Base-by-base conservation (phyloP, 64 coral and sea anemone genomes). In the Acropora tenuis region DNA sequence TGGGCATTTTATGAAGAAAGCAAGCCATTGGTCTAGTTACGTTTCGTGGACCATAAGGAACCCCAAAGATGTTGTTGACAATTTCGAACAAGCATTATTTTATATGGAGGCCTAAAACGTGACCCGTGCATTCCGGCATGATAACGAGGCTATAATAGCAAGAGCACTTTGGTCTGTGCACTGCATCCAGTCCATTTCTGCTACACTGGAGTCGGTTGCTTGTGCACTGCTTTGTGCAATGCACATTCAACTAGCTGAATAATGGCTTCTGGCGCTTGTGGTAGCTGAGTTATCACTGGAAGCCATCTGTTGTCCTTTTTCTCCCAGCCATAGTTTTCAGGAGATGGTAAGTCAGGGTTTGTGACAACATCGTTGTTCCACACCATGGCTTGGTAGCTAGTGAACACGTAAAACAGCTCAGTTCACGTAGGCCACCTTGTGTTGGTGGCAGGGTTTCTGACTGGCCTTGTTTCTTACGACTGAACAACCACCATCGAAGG, bases 281-380 rank as follows among this genome's bases (percentile, higher is more conserved):
- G 43, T 46, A 77, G 66, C 84, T 83, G 41, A 58, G 80, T 83
- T n/a, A 63, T 68, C 59, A 68, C 57, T 68, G 67, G 59, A 47
- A 68, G 59, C 82, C 59, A 69, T 85, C 67, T 48, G 58, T 85
- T 47, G 12, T 19, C 82, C n/a, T 85, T 67, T 85, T 16, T 68
- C 17, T 58, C 13, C 59, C 82, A 57, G 65, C 2, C 82, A 58
- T 46, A 66, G 3, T 19, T 69, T 68, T 68, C 60, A 68, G 82
- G 82, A 85, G 58, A 86, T 47, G 48, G 83, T 72, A 72, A 55
- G 3, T 75, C 86, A 50, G 86, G 79, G 80, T 92, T 92, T 79
- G 90, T 73, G 12, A 92, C 90, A 52, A 92, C 30, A 86, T 92
- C 72, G 20, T 84, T 86, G 43, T 92, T 76, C 48, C 48, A 10